These are phyloP conservation scores for Junco hyemalis DNA, from an alignment of 2,113 vertebrate genomes.

Conservation along the genomic window DNA sequence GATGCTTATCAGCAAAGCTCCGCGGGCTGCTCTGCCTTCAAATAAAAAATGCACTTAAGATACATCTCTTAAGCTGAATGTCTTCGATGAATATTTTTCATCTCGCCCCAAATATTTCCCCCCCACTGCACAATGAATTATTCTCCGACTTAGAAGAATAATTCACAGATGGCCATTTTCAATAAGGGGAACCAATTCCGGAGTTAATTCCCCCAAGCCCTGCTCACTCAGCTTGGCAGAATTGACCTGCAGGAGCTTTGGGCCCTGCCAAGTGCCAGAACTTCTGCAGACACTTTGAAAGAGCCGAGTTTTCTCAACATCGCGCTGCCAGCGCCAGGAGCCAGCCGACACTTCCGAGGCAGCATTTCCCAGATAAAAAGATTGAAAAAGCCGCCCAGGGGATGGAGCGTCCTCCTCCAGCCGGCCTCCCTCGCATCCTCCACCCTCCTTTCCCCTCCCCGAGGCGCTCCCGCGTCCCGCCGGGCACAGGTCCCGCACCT, in stretches of 20 bases:
- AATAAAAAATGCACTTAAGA: not conserved
- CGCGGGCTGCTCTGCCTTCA: not conserved
- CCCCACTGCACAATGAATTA: not conserved
- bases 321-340: not conserved
- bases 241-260: accelerated
- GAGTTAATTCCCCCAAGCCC: not conserved
- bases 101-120: not conserved
- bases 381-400: not conserved
- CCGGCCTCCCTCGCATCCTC: not conserved
- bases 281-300: not conserved
- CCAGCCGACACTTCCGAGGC: not conserved
- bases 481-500: not conserved
- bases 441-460: not conserved
- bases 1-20: not conserved
- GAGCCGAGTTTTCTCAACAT: accelerated
- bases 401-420: not conserved
- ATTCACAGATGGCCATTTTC: not conserved
- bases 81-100: accelerated
- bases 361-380: not conserved
- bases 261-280: accelerated
- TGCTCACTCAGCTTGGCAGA: not conserved
- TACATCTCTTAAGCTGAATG: not conserved
- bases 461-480: not conserved
- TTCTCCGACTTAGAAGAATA: not conserved
- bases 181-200: not conserved